A percentile compares a stretch with the other conserved stretches of the same genome.
Evolutionary conservation across 2,113 vertebrate species (phyloP).

Genomic region (Okapia johnstoni): DNA sequence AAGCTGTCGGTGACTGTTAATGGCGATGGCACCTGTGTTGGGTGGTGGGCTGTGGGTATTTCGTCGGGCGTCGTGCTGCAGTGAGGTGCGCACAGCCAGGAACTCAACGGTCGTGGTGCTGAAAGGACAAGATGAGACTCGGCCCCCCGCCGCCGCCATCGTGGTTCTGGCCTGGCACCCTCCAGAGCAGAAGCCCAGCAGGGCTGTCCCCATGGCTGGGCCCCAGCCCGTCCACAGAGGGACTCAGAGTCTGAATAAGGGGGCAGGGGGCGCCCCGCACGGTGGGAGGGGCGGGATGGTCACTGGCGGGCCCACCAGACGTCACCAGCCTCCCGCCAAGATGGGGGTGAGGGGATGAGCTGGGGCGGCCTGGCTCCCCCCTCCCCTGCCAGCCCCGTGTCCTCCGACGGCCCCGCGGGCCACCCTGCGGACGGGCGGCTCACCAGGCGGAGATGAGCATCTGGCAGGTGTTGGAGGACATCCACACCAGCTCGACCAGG

Average conservation of each 20-base stretch:
- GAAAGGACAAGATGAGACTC: neutral
- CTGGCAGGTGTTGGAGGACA: conserved; percentile 94
- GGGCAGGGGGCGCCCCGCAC: neutral
- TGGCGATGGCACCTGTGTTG: neutral
- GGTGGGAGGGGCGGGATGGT: neutral
- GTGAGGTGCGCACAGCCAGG: neutral
- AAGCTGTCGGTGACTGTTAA: rapidly evolving
- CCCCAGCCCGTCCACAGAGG: neutral
- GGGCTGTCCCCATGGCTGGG: neutral
- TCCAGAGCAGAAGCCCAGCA: neutral
- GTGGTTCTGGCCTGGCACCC: neutral
- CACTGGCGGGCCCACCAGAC: neutral
- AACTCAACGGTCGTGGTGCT: neutral
- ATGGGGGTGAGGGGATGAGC: neutral
- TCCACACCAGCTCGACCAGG: conserved; percentile 95
- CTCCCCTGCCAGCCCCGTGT: rapidly evolving
- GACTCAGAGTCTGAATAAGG: neutral
- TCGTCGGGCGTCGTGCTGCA: neutral
- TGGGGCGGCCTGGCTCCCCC: rapidly evolving
- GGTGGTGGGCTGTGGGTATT: neutral
- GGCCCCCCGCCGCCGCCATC: neutral
- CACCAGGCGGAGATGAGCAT: conserved; percentile 93
- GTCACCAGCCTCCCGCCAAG: neutral
- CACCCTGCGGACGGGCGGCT: rapidly evolving
- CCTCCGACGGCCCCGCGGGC: neutral